phyloP scores from a whole-genome alignment of 2,113 vertebrate genomes.

The Notothenia rossii region DNA sequence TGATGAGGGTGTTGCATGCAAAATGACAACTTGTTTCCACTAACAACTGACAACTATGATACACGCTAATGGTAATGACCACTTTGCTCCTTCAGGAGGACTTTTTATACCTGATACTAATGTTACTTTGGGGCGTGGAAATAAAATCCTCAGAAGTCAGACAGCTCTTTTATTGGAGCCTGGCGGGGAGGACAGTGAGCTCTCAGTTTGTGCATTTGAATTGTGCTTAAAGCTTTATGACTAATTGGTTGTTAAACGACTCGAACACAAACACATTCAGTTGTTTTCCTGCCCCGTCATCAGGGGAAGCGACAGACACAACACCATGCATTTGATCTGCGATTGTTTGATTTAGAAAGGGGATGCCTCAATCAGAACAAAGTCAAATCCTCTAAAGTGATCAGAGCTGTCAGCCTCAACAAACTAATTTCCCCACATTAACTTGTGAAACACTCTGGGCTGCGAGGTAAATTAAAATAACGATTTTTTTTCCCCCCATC shows the following conservation, averaged over 20 bases:
- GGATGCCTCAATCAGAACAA: slow-evolving; percentile 55
- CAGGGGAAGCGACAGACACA: slow-evolving; percentile 55
- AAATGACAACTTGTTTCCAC: slow-evolving; percentile 2
- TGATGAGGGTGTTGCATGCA: slow-evolving; percentile 21
- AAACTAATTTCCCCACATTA: slow-evolving; percentile 47
- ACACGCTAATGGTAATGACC: neutral
- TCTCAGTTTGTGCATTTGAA: slow-evolving; percentile 31
- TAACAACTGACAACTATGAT: slow-evolving; percentile 5
- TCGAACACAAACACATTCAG: slow-evolving; percentile 39
- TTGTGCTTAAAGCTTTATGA: slow-evolving; percentile 52
- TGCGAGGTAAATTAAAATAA: slow-evolving; percentile 1
- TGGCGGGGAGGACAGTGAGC: neutral
- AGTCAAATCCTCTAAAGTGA: slow-evolving; percentile 63
- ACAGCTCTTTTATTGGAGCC: slow-evolving; percentile 14
- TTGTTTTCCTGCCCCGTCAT: slow-evolving; percentile 57
- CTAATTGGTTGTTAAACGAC: slow-evolving; percentile 69
- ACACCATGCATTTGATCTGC: slow-evolving; percentile 56
- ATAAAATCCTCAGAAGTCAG: slow-evolving; percentile 20
- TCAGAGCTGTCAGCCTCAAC: slow-evolving; percentile 44
- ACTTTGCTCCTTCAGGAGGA: neutral
- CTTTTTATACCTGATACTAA: neutral
- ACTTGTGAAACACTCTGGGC: slow-evolving; percentile 28
- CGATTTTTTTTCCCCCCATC: neutral
- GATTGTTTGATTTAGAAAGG: slow-evolving; percentile 56
- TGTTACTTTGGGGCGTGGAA: slow-evolving; percentile 5